Evolutionary conservation across 2,797 vertebrate species (phyloP), one percentile per base, ranked within the genome.

Genomic region (Notolabrus celidotus): DNA sequence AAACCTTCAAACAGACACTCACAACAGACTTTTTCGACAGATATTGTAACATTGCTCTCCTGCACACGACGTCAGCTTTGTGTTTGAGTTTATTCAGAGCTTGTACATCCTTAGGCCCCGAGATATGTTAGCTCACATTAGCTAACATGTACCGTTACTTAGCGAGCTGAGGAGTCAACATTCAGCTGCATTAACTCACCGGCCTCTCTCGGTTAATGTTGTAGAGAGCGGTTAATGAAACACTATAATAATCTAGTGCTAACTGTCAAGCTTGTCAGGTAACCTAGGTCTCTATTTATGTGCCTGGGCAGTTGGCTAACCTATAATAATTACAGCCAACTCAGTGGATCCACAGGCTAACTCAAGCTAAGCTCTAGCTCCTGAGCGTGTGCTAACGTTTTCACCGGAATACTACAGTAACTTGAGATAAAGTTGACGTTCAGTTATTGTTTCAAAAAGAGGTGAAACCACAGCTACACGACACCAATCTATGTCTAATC

Each of bases 361-460:
- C 70, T 63, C 42, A 9, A 58, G 64, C 64, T 68, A 90, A 91
- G 87, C 87, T 45, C 62, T 76, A 76, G n/a, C 69, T 23, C 49
- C 70, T 45, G 67, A 74, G 69, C 62, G 68, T 67, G 61, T 59
- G 84, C 81, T 75, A 84, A 84, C 34, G 7, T 29, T 38, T 61
- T 3, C 27, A 33, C 42, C 25, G 59, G 73, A 82, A 80, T 59
- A 83, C 59, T 61, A 38, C 34, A 41, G 45, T 62, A 90, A 92
- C 73, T 92, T 86, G 15, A 83, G 17, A 45, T 85, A 83, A 90
- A 91, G 87, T 91, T 89, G 70, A 77, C 62, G 47, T 16, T 27
- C 10, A 17, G 67, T 69, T 27, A 16, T 10, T n/a, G 47, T 60
- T 41, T 62, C 51, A 33, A 23, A 58, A 36, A n/a, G 42, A n/a